Percentiles rank a stretch among this genome's conserved stretches.
Evolutionary conservation across 35 echinoderm and acorn worm genomes (phyloP).

Genomic region (Ophiothrix spiculata): DNA sequence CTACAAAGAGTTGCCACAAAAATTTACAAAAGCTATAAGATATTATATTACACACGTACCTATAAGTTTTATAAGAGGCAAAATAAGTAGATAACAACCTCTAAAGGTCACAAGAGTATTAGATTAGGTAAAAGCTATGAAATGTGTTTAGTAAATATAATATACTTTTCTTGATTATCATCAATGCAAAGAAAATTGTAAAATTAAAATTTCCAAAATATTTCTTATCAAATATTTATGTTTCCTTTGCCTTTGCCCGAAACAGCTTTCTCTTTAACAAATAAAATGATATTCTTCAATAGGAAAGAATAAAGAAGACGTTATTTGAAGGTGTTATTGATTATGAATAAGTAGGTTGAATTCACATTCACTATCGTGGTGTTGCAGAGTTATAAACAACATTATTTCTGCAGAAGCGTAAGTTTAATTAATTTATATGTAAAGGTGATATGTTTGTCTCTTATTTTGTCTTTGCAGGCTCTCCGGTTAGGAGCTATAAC

Average conservation of each 20-base stretch:
- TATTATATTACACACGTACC: too few species aligned
- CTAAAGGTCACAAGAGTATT: too few species aligned
- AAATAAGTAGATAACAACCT: too few species aligned
- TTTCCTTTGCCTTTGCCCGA: neutral
- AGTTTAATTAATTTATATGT: neutral
- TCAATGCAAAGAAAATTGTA: too few species aligned
- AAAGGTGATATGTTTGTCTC: neutral
- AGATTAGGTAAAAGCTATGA: too few species aligned
- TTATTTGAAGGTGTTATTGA: neutral
- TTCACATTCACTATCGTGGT: neutral
- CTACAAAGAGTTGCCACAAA: neutral
- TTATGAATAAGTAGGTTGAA: neutral
- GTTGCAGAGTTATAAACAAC: neutral
- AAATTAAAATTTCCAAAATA: too few species aligned
- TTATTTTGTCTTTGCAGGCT: conserved; percentile 38
- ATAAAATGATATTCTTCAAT: neutral
- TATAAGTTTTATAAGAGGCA: too few species aligned
- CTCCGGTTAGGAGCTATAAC: conserved; percentile 64
- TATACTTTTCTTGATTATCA: too few species aligned
- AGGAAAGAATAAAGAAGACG: neutral
- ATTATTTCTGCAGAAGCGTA: neutral
- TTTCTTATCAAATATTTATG: too few species aligned
- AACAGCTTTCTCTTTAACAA: too few species aligned
- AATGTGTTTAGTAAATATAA: too few species aligned
- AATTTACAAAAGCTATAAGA: neutral